phyloP scores from a whole-genome alignment of 2,797 vertebrate genomes.

The Pangasius mekongensis region DNA sequence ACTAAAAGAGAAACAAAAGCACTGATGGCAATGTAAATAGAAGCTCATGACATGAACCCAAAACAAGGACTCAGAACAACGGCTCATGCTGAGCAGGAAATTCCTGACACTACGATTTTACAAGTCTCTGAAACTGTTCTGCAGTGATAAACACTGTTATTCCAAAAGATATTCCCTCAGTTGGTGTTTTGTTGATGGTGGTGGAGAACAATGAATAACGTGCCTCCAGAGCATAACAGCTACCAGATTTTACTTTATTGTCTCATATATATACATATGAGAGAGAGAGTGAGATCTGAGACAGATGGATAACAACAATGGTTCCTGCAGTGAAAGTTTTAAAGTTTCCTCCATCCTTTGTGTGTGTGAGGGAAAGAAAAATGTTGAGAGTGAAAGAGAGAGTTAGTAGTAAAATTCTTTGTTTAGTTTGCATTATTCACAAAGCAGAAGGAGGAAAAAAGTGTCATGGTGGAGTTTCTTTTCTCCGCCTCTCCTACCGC shows the following conservation, averaged over 20 bases:
- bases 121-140: background rate
- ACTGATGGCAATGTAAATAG: background rate
- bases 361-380: background rate
- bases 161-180: background rate
- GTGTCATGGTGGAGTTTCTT: background rate
- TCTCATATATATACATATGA: background rate
- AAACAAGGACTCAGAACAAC: background rate
- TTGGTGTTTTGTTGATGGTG: background rate
- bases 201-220: background rate
- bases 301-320: constrained; percentile 9
- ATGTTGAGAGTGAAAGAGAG: background rate
- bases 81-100: background rate
- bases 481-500: background rate
- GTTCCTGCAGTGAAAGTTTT: constrained; percentile 50
- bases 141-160: constrained; percentile 7
- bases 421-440: constrained; percentile 8
- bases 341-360: constrained; percentile 4
- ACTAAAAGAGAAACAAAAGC: background rate
- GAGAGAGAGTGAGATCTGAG: background rate
- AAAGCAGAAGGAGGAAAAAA: background rate
- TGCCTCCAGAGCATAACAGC: constrained; percentile 4
- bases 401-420: constrained; percentile 18
- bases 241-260: background rate
- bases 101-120: background rate
- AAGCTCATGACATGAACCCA: background rate